These are phyloP conservation scores for Lacerta viridis DNA, from an alignment of 2,797 vertebrate species.

Conservation along the genomic window DNA sequence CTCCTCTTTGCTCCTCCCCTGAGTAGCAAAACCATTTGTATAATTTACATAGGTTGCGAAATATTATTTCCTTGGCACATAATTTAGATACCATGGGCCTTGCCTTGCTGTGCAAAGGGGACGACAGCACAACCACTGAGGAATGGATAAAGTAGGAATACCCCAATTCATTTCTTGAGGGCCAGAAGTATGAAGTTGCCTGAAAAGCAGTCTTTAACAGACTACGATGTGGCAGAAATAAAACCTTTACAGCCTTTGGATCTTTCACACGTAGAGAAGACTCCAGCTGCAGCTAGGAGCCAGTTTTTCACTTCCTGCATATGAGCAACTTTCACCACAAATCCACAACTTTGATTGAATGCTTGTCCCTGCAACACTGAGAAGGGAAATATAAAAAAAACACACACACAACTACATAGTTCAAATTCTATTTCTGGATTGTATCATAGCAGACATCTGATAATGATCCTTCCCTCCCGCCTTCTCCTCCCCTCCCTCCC, in stretches of 20 bases:
- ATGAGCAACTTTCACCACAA: conserved; percentile 24
- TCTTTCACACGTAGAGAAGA: neutral
- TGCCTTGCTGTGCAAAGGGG: no score
- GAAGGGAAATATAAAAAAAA: neutral
- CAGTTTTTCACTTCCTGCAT: conserved; percentile 13
- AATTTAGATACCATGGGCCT: neutral
- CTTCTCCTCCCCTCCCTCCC: conserved; percentile 43
- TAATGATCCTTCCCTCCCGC: neutral
- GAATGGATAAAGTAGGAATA: no score
- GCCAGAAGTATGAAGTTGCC: neutral
- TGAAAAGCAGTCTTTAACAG: neutral
- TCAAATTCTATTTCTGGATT: conserved; percentile 49
- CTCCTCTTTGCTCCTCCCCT: no score
- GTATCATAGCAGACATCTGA: conserved; percentile 38
- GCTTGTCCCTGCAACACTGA: conserved; percentile 2
- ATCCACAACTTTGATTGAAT: conserved; percentile 45
- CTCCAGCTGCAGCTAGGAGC: conserved; percentile 17
- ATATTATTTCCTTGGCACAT: neutral
- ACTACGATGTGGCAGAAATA: neutral
- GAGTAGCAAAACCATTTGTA: neutral
- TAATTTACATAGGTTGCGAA: neutral
- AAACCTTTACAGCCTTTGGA: neutral
- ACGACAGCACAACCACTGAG: no score
- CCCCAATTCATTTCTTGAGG: neutral
- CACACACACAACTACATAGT: neutral